Base-by-base conservation (phyloP, 2,888 invertebrate species). In the Andrena camellia region DNA sequence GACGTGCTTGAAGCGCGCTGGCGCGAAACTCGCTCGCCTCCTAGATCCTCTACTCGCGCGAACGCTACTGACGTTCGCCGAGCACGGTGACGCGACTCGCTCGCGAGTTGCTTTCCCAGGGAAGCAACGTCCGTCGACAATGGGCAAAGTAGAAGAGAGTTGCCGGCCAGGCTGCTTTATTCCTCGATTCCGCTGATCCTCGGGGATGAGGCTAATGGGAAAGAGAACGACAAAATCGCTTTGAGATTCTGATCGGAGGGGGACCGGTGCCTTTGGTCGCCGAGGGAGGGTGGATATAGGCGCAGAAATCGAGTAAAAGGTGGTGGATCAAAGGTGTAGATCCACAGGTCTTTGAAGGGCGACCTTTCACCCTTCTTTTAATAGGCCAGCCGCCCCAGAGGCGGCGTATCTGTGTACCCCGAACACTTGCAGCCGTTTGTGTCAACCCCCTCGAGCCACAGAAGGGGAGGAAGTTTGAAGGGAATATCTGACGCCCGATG, bases 261-360 rank as follows among this genome's bases (percentile, higher is more conserved):
- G 13, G 42, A 17, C 42, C 42, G 17, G 17, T 5, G 42, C 42
- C 42, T 42, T 42, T 42, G 42, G 17, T 42, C 42, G 42, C 42
- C 42, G 42, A 42, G 42, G 42, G 42, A 42, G 42, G 69, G n/a
- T n/a, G 54, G 42, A 29, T 52, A 67, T 23, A 42, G 23, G 26
- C 23, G 57, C 23, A 23, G 20, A 57, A 69, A 69, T 59, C 35
- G 54, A 8, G 60, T 8, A 33, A 78, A 74, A 74, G 81, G 66
- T 81, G 69, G 71, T 66, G 48, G 60, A 66, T 77, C 66, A 71
- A 66, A 67, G 62, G 78, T 74, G 35, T 71, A 42, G 42, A 54
- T 54, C 71, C 72, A 48, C 67, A 8, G 67, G 31, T 60, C 74
- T 67, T 60, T 60, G 60, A 59, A 31, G 64, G 23, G 48, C 57